A percentile compares a stretch with the other conserved stretches of the same genome.
phyloP scores from a whole-genome alignment of 2,113 vertebrate species.

The Aspiorhynchus laticeps region DNA sequence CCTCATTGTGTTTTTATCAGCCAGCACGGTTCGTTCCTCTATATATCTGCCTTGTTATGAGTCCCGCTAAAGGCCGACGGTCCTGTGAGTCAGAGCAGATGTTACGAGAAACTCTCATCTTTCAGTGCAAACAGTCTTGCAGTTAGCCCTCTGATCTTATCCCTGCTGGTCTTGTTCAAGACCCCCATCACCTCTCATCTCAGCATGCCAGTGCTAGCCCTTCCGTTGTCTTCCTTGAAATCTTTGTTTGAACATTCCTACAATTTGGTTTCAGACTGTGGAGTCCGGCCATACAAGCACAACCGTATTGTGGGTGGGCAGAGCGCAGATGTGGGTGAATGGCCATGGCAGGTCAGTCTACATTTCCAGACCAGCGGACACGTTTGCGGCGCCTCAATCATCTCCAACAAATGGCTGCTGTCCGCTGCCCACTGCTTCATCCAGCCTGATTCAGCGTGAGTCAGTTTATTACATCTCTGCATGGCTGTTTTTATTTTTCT shows the following conservation, averaged over 20 bases:
- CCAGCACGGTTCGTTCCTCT: not conserved
- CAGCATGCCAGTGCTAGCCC: not conserved
- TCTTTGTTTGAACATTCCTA: not conserved
- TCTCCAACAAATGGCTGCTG: slow-evolving; percentile 77
- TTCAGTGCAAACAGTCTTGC: not conserved
- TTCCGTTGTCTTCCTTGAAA: not conserved
- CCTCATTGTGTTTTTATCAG: slow-evolving; percentile 23
- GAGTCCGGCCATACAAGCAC: slow-evolving; percentile 75
- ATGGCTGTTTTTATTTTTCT: not conserved
- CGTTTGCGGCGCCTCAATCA: slow-evolving; percentile 77
- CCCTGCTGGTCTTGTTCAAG: not conserved
- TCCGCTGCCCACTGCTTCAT: slow-evolving; percentile 78
- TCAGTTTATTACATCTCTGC: slow-evolving; percentile 32
- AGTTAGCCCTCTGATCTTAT: slow-evolving; percentile 4
- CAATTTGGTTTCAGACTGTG: slow-evolving; percentile 70
- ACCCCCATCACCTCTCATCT: slow-evolving; percentile 26
- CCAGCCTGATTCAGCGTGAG: slow-evolving; percentile 65
- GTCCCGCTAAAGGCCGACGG: not conserved
- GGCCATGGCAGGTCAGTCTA: slow-evolving; percentile 84
- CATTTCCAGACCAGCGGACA: slow-evolving; percentile 69
- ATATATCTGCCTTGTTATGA: slow-evolving; percentile 30
- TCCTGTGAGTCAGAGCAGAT: slow-evolving; percentile 35
- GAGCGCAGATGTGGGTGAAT: slow-evolving; percentile 77
- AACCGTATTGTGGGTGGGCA: slow-evolving; percentile 80
- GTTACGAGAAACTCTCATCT: not conserved